Percentiles rank a stretch among this genome's conserved stretches.
These are phyloP conservation scores for Plectrocnemia conspersa DNA, from an alignment of 1,140 invertebrate genomes.

Conservation along the genomic window DNA sequence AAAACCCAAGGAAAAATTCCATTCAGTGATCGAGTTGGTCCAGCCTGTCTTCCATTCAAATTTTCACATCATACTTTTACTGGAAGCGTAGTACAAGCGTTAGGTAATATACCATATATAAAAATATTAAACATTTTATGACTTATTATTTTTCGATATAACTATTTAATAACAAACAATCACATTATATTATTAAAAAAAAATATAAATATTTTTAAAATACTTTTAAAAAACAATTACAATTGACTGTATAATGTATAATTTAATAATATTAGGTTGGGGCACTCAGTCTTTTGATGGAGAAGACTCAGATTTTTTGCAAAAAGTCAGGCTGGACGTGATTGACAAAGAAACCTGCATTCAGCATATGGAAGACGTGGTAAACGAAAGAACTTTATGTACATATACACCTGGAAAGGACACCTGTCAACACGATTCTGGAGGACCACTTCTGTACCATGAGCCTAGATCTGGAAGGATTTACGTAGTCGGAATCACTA, in stretches of 20 bases:
- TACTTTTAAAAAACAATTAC: too few relatives aligned
- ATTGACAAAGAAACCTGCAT: slow-evolving; percentile 51
- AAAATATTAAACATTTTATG: too few relatives aligned
- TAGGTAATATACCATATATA: too few relatives aligned
- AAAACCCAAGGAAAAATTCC: slow-evolving; percentile 45
- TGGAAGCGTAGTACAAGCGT: slow-evolving; percentile 47
- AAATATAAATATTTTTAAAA: too few relatives aligned
- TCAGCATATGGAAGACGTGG: slow-evolving; percentile 29
- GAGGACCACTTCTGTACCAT: slow-evolving; percentile 61
- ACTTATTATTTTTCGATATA: too few relatives aligned
- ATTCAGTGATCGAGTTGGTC: slow-evolving; percentile 54
- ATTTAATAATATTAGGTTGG: slow-evolving; percentile 65
- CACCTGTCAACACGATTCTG: slow-evolving; percentile 66
- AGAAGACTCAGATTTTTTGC: slow-evolving; percentile 51
- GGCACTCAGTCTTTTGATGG: slow-evolving; percentile 56
- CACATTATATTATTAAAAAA: too few relatives aligned
- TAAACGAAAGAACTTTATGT: slow-evolving; percentile 60
- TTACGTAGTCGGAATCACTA: slow-evolving; percentile 52
- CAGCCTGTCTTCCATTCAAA: slow-evolving; percentile 63
- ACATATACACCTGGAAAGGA: slow-evolving; percentile 60
- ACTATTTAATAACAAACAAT: too few relatives aligned
- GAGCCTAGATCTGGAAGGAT: slow-evolving; percentile 46
- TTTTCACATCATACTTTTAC: slow-evolving; percentile 46
- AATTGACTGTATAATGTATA: too few relatives aligned
- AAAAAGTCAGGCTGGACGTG: slow-evolving; percentile 58